Conservation (phyloP, 2,888 invertebrate species). For the Adelphocoris suturalis region DNA sequence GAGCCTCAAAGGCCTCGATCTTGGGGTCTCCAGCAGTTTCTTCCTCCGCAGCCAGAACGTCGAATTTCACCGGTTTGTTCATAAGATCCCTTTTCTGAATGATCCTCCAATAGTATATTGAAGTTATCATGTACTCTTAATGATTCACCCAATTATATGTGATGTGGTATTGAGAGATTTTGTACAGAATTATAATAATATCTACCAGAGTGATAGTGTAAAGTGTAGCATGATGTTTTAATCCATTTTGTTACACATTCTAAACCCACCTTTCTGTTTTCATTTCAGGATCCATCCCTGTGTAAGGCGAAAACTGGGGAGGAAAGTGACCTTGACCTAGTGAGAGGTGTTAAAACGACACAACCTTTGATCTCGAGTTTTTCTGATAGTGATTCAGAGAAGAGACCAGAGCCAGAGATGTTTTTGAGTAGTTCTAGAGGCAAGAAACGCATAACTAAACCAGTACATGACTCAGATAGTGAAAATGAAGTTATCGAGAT, state of each 20-base stretch:
- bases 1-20: conserved; percentile 78
- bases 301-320: conserved; percentile 76
- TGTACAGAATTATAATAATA: too few species aligned
- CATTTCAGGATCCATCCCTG: conserved; percentile 25
- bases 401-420: conserved; percentile 75
- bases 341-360: conserved; percentile 80
- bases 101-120: not conserved
- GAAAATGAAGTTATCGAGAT: conserved; percentile 56
- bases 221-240: too few species aligned
- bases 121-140: too few species aligned
- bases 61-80: conserved; percentile 69
- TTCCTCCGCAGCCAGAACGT: conserved; percentile 72
- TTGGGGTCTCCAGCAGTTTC: conserved; percentile 76
- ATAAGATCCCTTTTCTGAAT: not conserved
- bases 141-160: too few species aligned
- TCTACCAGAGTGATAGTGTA: too few species aligned
- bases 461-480: conserved; percentile 78
- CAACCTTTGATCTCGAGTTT: conserved; percentile 82
- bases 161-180: too few species aligned
- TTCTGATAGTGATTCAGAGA: conserved; percentile 81
- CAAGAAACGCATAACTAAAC: conserved; percentile 62
- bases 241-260: too few species aligned
- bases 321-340: conserved; percentile 80
- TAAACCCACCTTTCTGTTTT: conserved; percentile 1
- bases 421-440: conserved; percentile 76